Conservation (phyloP, 1,140 invertebrate genomes). For the Sweltsa coloradensis region DNA sequence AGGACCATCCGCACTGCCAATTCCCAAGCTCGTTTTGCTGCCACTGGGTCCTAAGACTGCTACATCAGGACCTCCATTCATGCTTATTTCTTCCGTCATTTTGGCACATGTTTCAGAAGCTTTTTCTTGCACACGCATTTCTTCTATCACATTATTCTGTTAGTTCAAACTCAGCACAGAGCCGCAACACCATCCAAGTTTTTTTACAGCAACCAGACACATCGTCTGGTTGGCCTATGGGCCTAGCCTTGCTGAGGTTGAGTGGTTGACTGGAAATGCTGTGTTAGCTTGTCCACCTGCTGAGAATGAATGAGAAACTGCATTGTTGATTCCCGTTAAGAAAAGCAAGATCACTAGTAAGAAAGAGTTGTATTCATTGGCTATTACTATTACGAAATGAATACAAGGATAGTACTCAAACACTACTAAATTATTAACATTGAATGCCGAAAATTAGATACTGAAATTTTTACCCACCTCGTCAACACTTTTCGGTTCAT, state of each 20-base stretch:
- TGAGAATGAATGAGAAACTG: constrained; percentile 16
- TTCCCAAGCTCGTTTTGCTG: constrained; percentile 17
- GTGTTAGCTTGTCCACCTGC: constrained; percentile 18
- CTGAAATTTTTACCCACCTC: constrained; percentile 13
- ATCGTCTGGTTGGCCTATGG: constrained; percentile 17
- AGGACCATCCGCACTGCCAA: constrained; percentile 13
- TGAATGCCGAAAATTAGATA: too few relatives aligned
- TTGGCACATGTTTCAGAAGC: constrained; percentile 22
- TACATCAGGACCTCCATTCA: constrained; percentile 24
- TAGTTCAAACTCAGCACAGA: constrained; percentile 8
- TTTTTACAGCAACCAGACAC: constrained; percentile 12
- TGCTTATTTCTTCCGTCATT: constrained; percentile 25
- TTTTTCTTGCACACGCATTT: constrained; percentile 22
- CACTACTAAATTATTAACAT: too few relatives aligned
- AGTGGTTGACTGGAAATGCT: constrained; percentile 18
- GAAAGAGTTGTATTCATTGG: too few relatives aligned
- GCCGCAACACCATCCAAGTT: constrained; percentile 8
- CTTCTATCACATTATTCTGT: constrained; percentile 16
- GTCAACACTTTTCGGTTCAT: constrained; percentile 18
- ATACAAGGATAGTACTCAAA: too few relatives aligned
- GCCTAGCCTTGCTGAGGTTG: too few relatives aligned
- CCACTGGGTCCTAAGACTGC: constrained; percentile 20
- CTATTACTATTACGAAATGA: too few relatives aligned
- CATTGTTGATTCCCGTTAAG: too few relatives aligned
- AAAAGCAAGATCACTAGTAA: too few relatives aligned